Base-by-base conservation (phyloP, 2,888 invertebrate species). In the Euzophera pinguis region DNA sequence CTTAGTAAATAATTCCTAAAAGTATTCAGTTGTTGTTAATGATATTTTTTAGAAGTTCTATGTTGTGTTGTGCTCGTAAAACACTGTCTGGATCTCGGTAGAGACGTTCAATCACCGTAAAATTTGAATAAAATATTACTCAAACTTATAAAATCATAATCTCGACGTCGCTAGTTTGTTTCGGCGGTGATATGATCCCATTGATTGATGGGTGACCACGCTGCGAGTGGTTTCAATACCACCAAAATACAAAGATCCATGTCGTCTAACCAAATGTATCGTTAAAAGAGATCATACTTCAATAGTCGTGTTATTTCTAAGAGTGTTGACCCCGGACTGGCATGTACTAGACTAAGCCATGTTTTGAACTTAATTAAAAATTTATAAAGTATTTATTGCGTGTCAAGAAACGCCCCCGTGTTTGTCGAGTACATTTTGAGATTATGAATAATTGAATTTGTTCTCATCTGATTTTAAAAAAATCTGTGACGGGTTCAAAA, bases 181-280 rank as follows among this genome's bases (percentile, higher is more conserved):
- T 84, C 81, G 78, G 75, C 76, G 72, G 71, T 76, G 84, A 86
- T 89, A 86, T 85, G 89, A 88, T 87, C 78, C 84, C 81, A 87
- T 88, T 90, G 90, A 90, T 90, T 89, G 89, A 90, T 90, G 85
- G 88, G 88, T 88, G 84, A 84, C 84, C 86, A 84, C 79, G 85
- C 79, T 74, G 82, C 69, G 79, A 71, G 73, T 69, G 69, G 69
- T 71, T 65, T 64, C 67, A 65, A 69, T 63, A 53, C 60, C 69
- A 54, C 84, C 75, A 73, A 41, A 55, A 29, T 71, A 72, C 54
- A 47, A 53, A 60, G 56, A 63, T 50, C 63, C 61, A 48, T n/a
- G 41, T 42, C 57, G 55, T 56, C 52, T 51, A 63, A 58, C 53
- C 53, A 53, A 60, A 51, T 54, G 54, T 38, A 52, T 22, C 56